A percentile compares a stretch with the other conserved stretches of the same genome.
phyloP scores from a whole-genome alignment of 2,888 invertebrate species.

The Sisyra terminalis region DNA sequence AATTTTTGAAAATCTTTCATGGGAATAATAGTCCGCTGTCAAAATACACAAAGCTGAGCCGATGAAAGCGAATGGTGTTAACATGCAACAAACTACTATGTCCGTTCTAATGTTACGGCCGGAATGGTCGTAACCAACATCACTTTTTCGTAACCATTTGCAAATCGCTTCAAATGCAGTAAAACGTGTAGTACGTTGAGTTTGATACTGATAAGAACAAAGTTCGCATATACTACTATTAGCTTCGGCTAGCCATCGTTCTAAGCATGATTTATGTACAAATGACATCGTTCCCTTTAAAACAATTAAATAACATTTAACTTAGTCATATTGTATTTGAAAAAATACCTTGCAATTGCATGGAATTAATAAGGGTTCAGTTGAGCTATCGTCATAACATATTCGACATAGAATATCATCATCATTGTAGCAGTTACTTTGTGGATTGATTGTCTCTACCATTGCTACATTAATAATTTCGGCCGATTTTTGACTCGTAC shows the following conservation, averaged over 20 bases:
- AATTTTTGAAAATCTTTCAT: constrained; percentile 27
- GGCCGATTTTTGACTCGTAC: background rate
- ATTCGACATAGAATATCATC: constrained; percentile 26
- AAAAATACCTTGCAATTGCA: constrained; percentile 31
- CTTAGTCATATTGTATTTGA: background rate
- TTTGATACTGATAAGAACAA: constrained; percentile 49
- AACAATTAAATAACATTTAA: constrained; percentile 18
- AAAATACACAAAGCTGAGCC: constrained; percentile 33
- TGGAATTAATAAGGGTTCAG: constrained; percentile 28
- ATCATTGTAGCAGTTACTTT: background rate
- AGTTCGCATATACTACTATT: constrained; percentile 55
- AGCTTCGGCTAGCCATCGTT: constrained; percentile 59
- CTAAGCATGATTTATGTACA: constrained; percentile 55
- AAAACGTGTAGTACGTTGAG: constrained; percentile 43
- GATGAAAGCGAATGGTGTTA: constrained; percentile 37
- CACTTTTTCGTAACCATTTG: constrained; percentile 36
- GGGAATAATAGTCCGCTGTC: constrained; percentile 32
- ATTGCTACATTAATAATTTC: background rate
- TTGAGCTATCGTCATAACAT: constrained; percentile 30
- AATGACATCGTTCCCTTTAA: constrained; percentile 52
- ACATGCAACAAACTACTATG: constrained; percentile 32
- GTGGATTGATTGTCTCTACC: no score
- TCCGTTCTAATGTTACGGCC: constrained; percentile 29
- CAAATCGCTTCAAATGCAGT: constrained; percentile 35
- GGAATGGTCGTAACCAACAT: constrained; percentile 19